Percentiles rank a stretch among this genome's conserved stretches.
These are phyloP conservation scores for Cecidostiba fungosa DNA, from an alignment of 2,888 invertebrate species.

Conservation along the genomic window DNA sequence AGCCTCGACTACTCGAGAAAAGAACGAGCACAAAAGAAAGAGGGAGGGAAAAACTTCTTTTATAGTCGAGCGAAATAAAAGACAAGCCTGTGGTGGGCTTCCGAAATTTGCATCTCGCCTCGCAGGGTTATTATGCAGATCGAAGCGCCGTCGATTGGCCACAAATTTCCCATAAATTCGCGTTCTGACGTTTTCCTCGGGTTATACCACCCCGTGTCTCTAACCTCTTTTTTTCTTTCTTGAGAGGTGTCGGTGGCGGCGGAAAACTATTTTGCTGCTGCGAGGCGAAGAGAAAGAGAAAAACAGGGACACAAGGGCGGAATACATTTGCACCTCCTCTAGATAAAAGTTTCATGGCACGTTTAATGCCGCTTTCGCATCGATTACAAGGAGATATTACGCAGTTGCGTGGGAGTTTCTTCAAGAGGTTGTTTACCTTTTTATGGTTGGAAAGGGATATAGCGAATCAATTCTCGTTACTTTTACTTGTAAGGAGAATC, in stretches of 20 bases:
- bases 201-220: neutral
- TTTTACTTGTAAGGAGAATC: neutral
- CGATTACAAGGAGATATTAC: constrained; percentile 15
- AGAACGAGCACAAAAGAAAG: constrained; percentile 55
- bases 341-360: constrained; percentile 53
- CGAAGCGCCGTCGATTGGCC: constrained; percentile 72
- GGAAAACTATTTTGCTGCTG: constrained; percentile 35
- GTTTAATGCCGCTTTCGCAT: constrained; percentile 40
- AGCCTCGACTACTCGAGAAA: constrained; percentile 31
- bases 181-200: constrained; percentile 61
- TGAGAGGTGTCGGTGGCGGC: neutral
- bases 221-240: neutral
- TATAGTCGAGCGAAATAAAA: constrained; percentile 73
- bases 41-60: constrained; percentile 63
- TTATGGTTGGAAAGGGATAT: neutral
- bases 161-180: constrained; percentile 68
- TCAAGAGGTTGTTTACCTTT: constrained; percentile 32
- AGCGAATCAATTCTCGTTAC: neutral
- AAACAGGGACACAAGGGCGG: constrained; percentile 52
- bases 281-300: neutral
- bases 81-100: constrained; percentile 65
- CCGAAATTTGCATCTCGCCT: constrained; percentile 71
- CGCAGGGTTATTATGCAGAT: constrained; percentile 69
- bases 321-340: constrained; percentile 57
- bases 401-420: neutral